These are phyloP conservation scores for Siphonodentalium dalli DNA, from an alignment of 2,888 invertebrate genomes.

Conservation along the genomic window DNA sequence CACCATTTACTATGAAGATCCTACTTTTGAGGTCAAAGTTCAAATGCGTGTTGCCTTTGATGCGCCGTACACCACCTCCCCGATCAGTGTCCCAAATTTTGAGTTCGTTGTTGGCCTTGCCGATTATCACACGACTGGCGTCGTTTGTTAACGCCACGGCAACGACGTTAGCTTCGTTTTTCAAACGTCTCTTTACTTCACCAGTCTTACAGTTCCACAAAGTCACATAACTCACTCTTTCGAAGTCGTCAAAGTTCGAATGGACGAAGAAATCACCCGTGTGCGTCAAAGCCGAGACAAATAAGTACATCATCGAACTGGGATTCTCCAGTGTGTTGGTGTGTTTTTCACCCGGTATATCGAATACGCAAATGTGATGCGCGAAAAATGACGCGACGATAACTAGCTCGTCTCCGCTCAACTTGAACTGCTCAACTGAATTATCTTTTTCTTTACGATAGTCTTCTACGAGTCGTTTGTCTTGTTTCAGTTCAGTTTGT, in stretches of 20 bases:
- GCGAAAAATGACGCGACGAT: conserved; percentile 61
- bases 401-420: conserved; percentile 53
- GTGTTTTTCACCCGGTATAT: conserved; percentile 49
- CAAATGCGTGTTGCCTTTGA: conserved; percentile 49
- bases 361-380: conserved; percentile 61
- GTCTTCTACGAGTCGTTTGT: conserved; percentile 42
- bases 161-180: conserved; percentile 58
- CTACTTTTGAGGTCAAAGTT: conserved; percentile 47
- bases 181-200: conserved; percentile 47
- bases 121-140: conserved; percentile 55
- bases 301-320: conserved; percentile 57
- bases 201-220: conserved; percentile 59
- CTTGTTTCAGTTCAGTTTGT: conserved; percentile 45
- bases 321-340: conserved; percentile 53
- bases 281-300: conserved; percentile 52
- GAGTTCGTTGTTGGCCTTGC: conserved; percentile 52
- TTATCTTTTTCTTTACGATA: conserved; percentile 56
- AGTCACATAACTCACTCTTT: conserved; percentile 60
- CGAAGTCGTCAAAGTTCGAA: conserved; percentile 59
- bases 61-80: conserved; percentile 35
- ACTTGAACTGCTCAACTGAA: conserved; percentile 55
- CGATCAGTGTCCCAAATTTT: conserved; percentile 58
- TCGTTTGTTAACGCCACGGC: conserved; percentile 55
- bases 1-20: conserved; percentile 51
- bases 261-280: conserved; percentile 56